Evolutionary conservation across 2,797 vertebrate genomes (phyloP), one percentile per base, ranked within the genome.

Genomic region (Acestrorhynchus altus): DNA sequence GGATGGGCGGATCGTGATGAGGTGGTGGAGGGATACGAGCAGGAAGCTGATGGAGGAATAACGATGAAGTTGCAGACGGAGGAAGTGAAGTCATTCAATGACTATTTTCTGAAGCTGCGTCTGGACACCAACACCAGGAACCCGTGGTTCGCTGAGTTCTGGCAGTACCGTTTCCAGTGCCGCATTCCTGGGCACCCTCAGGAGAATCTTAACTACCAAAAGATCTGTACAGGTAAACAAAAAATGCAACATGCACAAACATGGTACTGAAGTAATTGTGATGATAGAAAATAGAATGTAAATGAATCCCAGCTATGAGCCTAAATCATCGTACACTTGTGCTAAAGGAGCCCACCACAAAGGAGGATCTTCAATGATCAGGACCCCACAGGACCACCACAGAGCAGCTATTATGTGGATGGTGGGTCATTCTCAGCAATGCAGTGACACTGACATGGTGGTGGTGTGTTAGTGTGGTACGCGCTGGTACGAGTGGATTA

Each of bases 1-100:
- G 98, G 98, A 52, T 99, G 98, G 98, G 98, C 98, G 31, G 98
- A 99, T 89, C 96, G 98, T 74, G 96, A 99, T 68, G 98, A 99
- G 92, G 98, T 99, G 44, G 98, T 99, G 59, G 98, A 99, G 90
- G 96, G 97, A 12, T 99, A 93, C 0, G 98, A 99, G 85, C 94
- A 94, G 52, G 98, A 99, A 90, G 98, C 98, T 8, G 96, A 97
- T 0, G 96, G 97, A 59, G 98, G 98, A 47, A 98, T 99, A 91
- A 99, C 98, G 2, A 99, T 99, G 91, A 99, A 99, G 87, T 93
- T 99, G 68, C 97, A 98, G 75, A 97, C 97, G 15, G 96, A 93
- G 35, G 93, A 98, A 82, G 97, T 99, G 77, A 93, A 92, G 84
- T 92, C 97, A 0, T 99, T 99, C 57, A 96, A 99, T 47, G 94